These are phyloP conservation scores for Drosophila busckii DNA, from an alignment of 1,140 invertebrate genomes.

Conservation along the genomic window DNA sequence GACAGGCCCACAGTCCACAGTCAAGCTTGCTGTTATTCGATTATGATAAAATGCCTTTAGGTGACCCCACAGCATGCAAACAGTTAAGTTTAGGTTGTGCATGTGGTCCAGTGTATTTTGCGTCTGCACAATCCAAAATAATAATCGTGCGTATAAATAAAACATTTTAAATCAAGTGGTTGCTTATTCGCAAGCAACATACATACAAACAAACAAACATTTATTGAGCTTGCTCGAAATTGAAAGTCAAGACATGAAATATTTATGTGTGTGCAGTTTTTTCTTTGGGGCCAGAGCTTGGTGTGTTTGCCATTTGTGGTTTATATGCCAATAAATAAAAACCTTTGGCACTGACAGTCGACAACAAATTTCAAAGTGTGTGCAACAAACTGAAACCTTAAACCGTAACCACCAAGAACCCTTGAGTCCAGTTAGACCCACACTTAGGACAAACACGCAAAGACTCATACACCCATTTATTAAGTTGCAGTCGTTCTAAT, in stretches of 20 bases:
- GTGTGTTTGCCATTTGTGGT: slow-evolving; percentile 72
- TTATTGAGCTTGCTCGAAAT: slow-evolving; percentile 39
- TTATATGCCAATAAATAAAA: slow-evolving; percentile 75
- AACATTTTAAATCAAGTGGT: slow-evolving; percentile 73
- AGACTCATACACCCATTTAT: slow-evolving; percentile 3
- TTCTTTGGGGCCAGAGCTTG: slow-evolving; percentile 37
- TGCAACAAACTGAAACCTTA: slow-evolving; percentile 13
- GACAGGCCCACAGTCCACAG: slow-evolving; percentile 5
- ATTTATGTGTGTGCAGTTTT: slow-evolving; percentile 54
- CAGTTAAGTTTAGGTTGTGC: background rate
- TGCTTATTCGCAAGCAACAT: slow-evolving; percentile 38
- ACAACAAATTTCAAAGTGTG: slow-evolving; percentile 62
- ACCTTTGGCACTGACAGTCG: slow-evolving; percentile 50
- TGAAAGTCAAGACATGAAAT: slow-evolving; percentile 74
- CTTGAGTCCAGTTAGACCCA: background rate
- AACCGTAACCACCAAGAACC: background rate
- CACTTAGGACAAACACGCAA: slow-evolving; percentile 1
- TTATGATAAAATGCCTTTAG: slow-evolving; percentile 70
- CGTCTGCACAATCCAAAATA: slow-evolving; percentile 48
- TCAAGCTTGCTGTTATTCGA: slow-evolving; percentile 44
- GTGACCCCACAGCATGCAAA: slow-evolving; percentile 51
- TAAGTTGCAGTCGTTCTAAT: no score
- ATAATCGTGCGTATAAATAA: slow-evolving; percentile 74
- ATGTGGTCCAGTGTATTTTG: slow-evolving; percentile 1
- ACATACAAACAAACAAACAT: slow-evolving; percentile 49